Evolutionary conservation across 2,888 invertebrate genomes (phyloP), one percentile per base, ranked within the genome.

Genomic region (Axea sp.): DNA sequence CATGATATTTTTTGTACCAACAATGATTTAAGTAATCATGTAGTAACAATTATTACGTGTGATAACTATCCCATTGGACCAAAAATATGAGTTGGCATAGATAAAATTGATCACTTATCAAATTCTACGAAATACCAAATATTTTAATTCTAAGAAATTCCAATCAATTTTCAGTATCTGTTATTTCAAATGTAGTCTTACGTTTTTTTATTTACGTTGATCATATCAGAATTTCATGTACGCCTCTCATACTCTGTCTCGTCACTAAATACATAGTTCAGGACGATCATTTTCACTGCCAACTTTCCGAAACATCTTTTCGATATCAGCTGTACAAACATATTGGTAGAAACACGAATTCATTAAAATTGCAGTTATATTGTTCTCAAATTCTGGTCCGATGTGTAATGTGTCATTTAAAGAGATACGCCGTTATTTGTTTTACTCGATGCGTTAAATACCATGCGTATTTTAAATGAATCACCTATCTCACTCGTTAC

Each of bases 291-390:
- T 7, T 6, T 35, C n/a, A 0, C 35, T 7, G 1, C 24, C 4
- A 30, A 55, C 15, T 12, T 55, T 39, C 7, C 55, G 26, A 9
- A 41, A 57, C 57, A 57, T 57, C n/a, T 59, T 59, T 5, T 31
- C 43, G 9, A 59, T 59, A n/a, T 59, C 45, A 4, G 43, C 11
- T 1, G 41, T 22, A 9, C 9, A 30, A 1, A 57, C 57, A 31
- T 4, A 41, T 22, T 22, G 6, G 17, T 12, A 5, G 0, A 2
- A 1, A 1, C 31, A 2, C 43, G 33, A 59, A 24, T 43, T 43
- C 0, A 45, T 0, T 1, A 59, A 8, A 7, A 59, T 45, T 3
- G 24, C n/a, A 1, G 59, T 4, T n/a, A 59, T 59, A 5, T 59
- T 45, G 0, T 11, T 22, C 12, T 59, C 43, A 3, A 45, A 15